These are phyloP conservation scores for Salminus brasiliensis DNA, from an alignment of 2,113 vertebrate species.

Conservation along the genomic window DNA sequence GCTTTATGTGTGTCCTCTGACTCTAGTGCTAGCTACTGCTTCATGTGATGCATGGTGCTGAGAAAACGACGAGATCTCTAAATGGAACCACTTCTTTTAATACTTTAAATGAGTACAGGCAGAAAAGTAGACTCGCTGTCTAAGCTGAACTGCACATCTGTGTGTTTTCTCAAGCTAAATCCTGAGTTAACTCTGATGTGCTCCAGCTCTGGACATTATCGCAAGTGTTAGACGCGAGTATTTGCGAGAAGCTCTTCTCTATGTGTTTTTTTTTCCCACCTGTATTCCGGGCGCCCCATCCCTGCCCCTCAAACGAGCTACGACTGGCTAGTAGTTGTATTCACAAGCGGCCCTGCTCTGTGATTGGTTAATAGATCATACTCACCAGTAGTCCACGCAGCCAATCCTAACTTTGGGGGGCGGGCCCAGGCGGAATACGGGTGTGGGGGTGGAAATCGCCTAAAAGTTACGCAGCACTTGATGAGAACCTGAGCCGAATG, in stretches of 20 bases:
- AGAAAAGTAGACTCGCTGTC: background rate
- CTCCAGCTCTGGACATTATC: background rate
- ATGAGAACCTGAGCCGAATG: background rate
- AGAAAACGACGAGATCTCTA: too few relatives aligned
- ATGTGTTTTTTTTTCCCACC: background rate
- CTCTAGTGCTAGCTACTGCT: too few relatives aligned
- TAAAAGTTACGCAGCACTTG: background rate
- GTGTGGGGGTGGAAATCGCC: background rate
- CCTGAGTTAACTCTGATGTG: background rate
- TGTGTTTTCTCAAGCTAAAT: background rate
- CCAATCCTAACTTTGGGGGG: background rate
- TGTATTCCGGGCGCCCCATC: background rate
- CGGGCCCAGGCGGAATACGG: background rate
- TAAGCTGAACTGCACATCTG: background rate
- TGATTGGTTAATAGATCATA: background rate
- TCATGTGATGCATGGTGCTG: background rate
- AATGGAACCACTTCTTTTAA: too few relatives aligned
- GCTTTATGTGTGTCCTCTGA: background rate
- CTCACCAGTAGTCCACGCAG: background rate
- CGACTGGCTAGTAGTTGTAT: background rate
- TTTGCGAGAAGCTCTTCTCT: background rate
- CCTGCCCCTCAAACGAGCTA: background rate
- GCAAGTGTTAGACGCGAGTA: background rate
- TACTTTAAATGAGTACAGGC: background rate
- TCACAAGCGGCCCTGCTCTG: background rate